These are phyloP conservation scores for Avahi laniger DNA, from an alignment of 2,797 vertebrate species.

Conservation along the genomic window DNA sequence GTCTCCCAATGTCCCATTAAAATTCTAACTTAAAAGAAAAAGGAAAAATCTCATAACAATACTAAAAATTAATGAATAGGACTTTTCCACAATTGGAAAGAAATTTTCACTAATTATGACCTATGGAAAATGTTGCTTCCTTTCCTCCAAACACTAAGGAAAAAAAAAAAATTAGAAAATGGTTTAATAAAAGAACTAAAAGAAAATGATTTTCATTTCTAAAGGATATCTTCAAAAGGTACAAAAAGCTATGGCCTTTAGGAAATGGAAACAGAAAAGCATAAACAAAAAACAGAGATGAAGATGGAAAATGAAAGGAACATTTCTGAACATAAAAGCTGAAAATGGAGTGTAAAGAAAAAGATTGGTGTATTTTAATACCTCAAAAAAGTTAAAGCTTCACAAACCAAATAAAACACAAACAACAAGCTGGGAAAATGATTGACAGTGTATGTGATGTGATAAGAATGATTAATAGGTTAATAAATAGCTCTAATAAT, in stretches of 20 bases:
- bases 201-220: constrained; percentile 54
- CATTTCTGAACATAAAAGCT: constrained; percentile 48
- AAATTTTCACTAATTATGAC: constrained; percentile 26
- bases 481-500: neutral
- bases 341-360: neutral
- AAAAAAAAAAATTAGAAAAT: neutral
- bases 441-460: neutral
- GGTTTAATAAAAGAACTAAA: neutral
- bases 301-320: neutral
- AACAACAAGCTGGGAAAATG: neutral
- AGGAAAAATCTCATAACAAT: neutral
- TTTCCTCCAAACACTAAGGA: constrained; percentile 3
- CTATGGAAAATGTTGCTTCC: neutral
- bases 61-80: constrained; percentile 21
- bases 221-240: constrained; percentile 48
- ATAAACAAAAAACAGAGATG: constrained; percentile 8
- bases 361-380: neutral
- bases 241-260: neutral
- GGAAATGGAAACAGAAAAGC: constrained; percentile 44
- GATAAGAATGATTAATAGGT: neutral
- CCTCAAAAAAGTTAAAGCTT: neutral
- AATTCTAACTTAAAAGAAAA: neutral
- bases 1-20: neutral
- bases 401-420: constrained; percentile 18
- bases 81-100: neutral